Evolutionary conservation across 2,888 invertebrate genomes (phyloP).

Genomic region (Apotomis betuletana): DNA sequence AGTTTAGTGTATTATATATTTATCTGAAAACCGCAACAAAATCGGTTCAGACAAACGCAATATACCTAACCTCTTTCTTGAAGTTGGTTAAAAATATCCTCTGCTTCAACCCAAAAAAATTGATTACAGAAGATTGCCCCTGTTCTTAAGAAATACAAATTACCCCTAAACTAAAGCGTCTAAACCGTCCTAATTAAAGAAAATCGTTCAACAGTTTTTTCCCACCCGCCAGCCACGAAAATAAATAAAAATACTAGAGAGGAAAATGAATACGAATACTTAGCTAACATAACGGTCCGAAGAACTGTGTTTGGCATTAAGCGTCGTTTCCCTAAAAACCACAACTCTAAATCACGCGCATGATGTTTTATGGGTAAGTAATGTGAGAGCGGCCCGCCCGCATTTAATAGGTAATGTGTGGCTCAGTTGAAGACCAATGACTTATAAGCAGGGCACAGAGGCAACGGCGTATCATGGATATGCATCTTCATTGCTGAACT

Average conservation of each 20-base stretch:
- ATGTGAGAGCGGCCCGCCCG: conserved; percentile 7
- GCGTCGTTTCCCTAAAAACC: conserved; percentile 34
- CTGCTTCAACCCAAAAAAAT: too few species aligned
- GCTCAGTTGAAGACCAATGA: neutral
- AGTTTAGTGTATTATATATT: too few species aligned
- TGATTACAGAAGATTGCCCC: too few species aligned
- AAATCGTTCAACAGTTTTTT: neutral
- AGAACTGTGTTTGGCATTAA: conserved; percentile 11
- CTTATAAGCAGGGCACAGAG: neutral
- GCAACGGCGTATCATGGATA: too few species aligned
- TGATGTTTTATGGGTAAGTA: conserved; percentile 22
- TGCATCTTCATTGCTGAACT: too few species aligned
- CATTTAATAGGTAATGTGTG: neutral
- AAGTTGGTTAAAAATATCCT: too few species aligned
- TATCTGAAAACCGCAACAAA: too few species aligned
- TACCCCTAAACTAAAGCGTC: too few species aligned
- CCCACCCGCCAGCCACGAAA: neutral
- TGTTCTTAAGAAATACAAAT: too few species aligned
- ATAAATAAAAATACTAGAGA: conserved; percentile 1
- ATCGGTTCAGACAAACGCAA: too few species aligned
- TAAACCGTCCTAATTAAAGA: neutral
- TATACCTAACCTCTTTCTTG: too few species aligned
- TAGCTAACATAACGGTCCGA: conserved; percentile 22
- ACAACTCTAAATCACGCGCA: conserved; percentile 24
- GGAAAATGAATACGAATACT: conserved; percentile 5